phyloP scores from a whole-genome alignment of 2,888 invertebrate species.

The Oligia latruncula region DNA sequence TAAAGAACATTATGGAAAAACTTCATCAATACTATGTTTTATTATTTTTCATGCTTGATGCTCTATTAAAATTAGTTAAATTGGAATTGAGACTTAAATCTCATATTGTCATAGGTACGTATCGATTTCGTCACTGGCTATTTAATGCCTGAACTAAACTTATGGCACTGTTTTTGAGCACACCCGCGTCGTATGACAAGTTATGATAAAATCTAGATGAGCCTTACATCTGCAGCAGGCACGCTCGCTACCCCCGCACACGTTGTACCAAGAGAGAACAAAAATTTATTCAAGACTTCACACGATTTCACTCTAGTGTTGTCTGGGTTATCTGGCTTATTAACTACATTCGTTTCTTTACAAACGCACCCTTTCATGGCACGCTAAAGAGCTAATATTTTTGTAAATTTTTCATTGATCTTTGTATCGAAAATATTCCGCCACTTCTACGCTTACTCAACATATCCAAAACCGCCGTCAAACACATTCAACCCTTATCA shows the following conservation, averaged over 20 bases:
- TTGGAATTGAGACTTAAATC: neutral
- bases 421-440: neutral
- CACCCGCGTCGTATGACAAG: neutral
- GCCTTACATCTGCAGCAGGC: neutral
- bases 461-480: conserved; percentile 33
- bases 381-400: neutral
- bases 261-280: neutral
- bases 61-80: no score
- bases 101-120: neutral
- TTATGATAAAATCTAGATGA: conserved; percentile 12
- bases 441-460: neutral
- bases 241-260: neutral
- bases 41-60: neutral
- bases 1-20: neutral
- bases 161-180: neutral
- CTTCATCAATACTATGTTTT: neutral
- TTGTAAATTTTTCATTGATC: neutral
- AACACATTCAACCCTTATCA: conserved; percentile 50
- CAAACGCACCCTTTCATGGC: neutral
- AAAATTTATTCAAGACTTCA: neutral
- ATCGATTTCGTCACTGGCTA: neutral
- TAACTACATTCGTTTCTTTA: neutral
- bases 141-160: neutral
- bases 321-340: no score
- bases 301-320: neutral